Evolutionary conservation across 2,797 vertebrate genomes (phyloP), one percentile per base, ranked within the genome.

Genomic region (Trematomus bernacchii): DNA sequence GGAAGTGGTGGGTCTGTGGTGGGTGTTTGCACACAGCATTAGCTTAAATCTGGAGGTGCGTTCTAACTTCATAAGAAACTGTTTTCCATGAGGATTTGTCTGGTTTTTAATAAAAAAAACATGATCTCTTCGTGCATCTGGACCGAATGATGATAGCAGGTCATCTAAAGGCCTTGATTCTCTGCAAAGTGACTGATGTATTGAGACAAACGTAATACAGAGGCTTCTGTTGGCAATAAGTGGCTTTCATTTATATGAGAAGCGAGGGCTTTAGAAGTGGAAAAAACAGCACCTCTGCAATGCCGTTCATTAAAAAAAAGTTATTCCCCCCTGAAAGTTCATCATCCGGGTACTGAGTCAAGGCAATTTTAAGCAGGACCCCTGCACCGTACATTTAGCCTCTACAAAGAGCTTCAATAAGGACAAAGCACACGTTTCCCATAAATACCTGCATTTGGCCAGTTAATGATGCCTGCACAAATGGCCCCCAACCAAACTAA

Each of bases 401-500:
- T 91, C 91, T 89, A 90, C 93, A 92, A 93, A 93, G 88, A 89
- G 75, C 85, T 72, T 60, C 66, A 69, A 88, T 85, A 74, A 89
- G 88, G 90, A 91, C 85, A 91, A 91, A 92, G 88, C 80, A 54
- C 82, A 83, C 84, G n/a, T 84, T 91, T 82, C 86, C 87, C 89
- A 92, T 95, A 95, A 95, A 93, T 90, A 85, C 88, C 87, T 82
- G 88, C 89, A 93, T 91, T 92, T 82, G 87, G 86, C 84, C 83
- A 61, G 89, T 93, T 95, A 94, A 94, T 92, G 93, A 93, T 87
- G 88, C 92, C 86, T 87, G 85, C 86, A 88, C 86, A 90, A 92
- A 92, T 84, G 91, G 89, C 91, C 92, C 87, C 90, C 82, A 74
- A 92, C 90, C 86, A 89, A 87, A 94, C 73, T 86, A 93, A 95